These are phyloP conservation scores for Buceros bicornis DNA, from an alignment of 2,797 vertebrate genomes.

Conservation along the genomic window DNA sequence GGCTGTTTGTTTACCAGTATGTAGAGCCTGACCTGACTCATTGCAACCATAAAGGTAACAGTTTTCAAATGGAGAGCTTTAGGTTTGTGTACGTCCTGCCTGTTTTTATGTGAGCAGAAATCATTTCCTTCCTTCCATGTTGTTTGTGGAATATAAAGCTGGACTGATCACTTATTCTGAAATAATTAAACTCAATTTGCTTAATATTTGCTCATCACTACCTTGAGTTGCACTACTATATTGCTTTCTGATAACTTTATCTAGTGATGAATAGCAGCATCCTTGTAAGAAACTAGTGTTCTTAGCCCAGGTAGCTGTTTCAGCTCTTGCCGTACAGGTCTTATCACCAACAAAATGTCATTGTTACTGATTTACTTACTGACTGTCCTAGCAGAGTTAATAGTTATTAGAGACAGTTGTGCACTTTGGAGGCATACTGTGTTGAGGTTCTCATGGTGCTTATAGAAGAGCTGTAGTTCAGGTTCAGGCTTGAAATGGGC, in stretches of 20 bases:
- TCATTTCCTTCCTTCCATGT: neutral
- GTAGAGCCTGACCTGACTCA: neutral
- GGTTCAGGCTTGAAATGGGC: neutral
- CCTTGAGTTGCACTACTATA: neutral
- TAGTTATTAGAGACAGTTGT: neutral
- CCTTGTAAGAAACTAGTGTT: neutral
- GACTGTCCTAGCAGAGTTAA: neutral
- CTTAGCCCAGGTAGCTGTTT: neutral
- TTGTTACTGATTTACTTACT: conserved; percentile 7
- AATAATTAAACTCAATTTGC: neutral
- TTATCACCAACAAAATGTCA: neutral
- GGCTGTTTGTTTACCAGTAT: neutral
- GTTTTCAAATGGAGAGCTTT: neutral
- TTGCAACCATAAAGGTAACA: neutral
- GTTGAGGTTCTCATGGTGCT: neutral
- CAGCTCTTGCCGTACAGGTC: neutral
- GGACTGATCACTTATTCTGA: neutral
- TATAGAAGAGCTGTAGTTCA: neutral
- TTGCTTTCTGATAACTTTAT: neutral
- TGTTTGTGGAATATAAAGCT: neutral
- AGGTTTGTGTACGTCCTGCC: neutral
- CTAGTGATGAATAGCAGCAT: neutral
- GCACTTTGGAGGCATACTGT: neutral
- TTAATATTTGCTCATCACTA: neutral
- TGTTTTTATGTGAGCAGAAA: neutral